Base-by-base conservation (phyloP, 2,888 invertebrate genomes). In the Blastobasis lacticolella region DNA sequence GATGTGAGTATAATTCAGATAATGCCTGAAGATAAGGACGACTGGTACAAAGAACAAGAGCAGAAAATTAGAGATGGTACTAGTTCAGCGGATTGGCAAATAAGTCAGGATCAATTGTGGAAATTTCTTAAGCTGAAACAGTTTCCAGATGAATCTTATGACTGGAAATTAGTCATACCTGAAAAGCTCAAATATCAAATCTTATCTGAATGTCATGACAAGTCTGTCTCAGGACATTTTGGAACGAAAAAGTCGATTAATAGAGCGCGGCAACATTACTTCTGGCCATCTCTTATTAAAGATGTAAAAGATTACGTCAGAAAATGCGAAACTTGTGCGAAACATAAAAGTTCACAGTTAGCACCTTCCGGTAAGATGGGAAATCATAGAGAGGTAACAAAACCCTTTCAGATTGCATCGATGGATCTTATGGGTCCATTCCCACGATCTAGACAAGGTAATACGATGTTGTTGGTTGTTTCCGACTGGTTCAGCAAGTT, bases 351-450 rank as follows among this genome's bases (percentile, higher is more conserved):
- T 4, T 46, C 50, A 6, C 51, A 57, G 6, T 3, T 45, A 8
- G 42, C 23, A n/a, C 51, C 53, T 0, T 8, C 9, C 1, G 57
- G 54, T 0, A 7, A 49, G 7, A 55, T 57, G 57, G 54, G 55
- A 0, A 23, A 10, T 0, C 54, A 53, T 6, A 41, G 46, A 40
- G n/a, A 40, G 0, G 53, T 53, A 0, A 37, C 55, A 0, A 41
- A 37, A 8, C 55, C 57, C 2, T 54, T 50, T 23, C 52, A 49
- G 44, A 49, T 48, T 42, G 49, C 53, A 6, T 54, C 52, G 4
- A 23, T 45, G 45, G 54, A 56, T 40, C 36, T 56, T 8, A 52
- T 57, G 49, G 54, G 54, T 5, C 56, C 56, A 1, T 54, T 54
- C 38, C 56, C 56, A 4, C 41, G 42, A 37, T 49, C 50, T 7